Evolutionary conservation across 2,113 vertebrate species (phyloP).

Genomic region (Cygnus atratus): DNA sequence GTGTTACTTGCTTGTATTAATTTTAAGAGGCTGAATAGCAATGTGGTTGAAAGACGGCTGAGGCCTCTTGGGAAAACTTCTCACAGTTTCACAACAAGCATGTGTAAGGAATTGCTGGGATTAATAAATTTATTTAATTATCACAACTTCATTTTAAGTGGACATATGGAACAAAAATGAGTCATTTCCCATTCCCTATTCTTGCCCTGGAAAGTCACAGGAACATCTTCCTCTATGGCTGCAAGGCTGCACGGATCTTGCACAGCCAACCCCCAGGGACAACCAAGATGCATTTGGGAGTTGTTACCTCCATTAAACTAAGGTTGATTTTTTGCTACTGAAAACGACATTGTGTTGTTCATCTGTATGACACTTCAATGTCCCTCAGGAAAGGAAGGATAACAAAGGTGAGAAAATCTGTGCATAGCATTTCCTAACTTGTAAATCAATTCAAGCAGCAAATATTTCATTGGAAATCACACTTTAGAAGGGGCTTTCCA

Average conservation of each 20-base stretch:
- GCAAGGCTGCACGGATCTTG: not conserved
- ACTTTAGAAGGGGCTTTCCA: not conserved
- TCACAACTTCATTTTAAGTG: not conserved
- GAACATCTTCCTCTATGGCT: not conserved
- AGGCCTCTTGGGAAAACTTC: not conserved
- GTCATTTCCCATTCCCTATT: not conserved
- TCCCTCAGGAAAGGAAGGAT: not conserved
- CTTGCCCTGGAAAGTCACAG: not conserved
- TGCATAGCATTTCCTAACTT: not conserved
- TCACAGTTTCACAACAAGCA: not conserved
- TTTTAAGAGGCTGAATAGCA: not conserved
- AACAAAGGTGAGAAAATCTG: not conserved
- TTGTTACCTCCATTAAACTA: not conserved
- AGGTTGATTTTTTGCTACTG: not conserved
- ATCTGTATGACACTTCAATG: not conserved
- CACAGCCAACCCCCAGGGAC: not conserved
- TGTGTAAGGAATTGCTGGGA: not conserved
- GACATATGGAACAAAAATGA: not conserved
- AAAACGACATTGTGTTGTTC: not conserved
- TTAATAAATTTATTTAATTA: not conserved
- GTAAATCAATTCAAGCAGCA: not conserved
- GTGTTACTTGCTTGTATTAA: not conserved
- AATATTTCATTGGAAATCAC: not conserved
- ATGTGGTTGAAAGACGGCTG: not conserved
- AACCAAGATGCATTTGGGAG: not conserved